phyloP scores from a whole-genome alignment of 2,113 vertebrate genomes.

The Jacana jacana region DNA sequence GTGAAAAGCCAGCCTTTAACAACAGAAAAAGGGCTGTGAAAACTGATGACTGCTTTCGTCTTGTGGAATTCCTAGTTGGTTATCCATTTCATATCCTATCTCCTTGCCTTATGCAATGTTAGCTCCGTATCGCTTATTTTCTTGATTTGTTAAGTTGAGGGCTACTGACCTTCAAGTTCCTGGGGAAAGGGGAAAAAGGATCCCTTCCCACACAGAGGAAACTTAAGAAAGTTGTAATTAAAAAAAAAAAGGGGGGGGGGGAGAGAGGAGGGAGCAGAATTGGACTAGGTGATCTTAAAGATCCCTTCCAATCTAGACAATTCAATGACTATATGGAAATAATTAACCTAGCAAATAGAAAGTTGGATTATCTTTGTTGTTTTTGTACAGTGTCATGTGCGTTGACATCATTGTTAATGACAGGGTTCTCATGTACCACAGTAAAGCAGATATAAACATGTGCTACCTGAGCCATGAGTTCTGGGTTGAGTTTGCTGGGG shows the following conservation, averaged over 20 bases:
- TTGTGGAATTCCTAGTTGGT: not conserved
- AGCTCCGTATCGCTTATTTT: not conserved
- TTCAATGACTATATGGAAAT: not conserved
- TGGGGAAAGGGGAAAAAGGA: not conserved
- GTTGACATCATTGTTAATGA: not conserved
- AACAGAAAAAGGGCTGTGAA: not conserved
- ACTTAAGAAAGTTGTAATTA: not conserved
- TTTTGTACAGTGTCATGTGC: not conserved
- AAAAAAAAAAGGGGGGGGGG: no score
- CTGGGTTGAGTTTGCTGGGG: not conserved
- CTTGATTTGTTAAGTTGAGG: not conserved
- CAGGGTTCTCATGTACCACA: not conserved
- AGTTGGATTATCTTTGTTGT: not conserved
- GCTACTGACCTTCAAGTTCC: not conserved
- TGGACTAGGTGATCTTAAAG: no score
- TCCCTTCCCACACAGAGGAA: not conserved
- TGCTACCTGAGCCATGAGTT: not conserved
- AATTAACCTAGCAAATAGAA: not conserved
- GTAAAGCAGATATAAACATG: not conserved
- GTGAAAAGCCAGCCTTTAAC: not conserved
- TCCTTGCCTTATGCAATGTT: not conserved
- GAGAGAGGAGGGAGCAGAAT: rapidly evolving
- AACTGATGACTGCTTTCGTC: not conserved
- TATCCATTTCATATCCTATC: not conserved
- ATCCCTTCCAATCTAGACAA: no score